Evolutionary conservation across 1,140 invertebrate species (phyloP), one percentile per base, ranked within the genome.

Genomic region (Aphis gossypii): DNA sequence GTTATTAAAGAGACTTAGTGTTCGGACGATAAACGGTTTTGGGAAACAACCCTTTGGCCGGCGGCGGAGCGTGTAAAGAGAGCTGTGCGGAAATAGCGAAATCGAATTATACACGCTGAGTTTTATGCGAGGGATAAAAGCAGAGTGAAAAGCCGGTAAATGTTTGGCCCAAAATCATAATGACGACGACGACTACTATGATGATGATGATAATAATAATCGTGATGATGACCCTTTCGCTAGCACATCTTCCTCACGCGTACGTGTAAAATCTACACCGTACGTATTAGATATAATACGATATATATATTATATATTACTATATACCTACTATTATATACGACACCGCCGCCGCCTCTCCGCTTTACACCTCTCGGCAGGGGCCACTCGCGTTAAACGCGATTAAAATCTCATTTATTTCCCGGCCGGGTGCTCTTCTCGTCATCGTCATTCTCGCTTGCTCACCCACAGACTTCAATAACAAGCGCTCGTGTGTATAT

Each of bases 341-440:
- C 87, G 87, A n/a, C 87, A 11, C 20, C 20, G 48, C 20, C 48
- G n/a, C 30, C 46, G 35, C 86, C 46, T 51, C 9, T 23, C 87
- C 87, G 87, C 87, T 89, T 51, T 89, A 89, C 46, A 89, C 87
- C 48, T 90, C 88, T 90, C 88, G 35, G 76, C 90, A 68, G 91
- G 88, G 88, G 88, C 51, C 76, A 46, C 41, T 92, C 11, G 60
- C 91, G 91, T 54, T 84, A 51, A 92, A 92, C 76, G 76, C 82
- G 76, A 92, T 92, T 92, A 92, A 92, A 92, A 92, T 92, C 91
- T 84, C 91, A 54, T 92, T 92, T 92, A 84, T 92, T 83, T 92
- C 54, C 54, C 44, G 21, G 35, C 48, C 88, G 88, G 46, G 38
- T 90, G 48, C 87, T 48, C 11, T 30, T 21, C 41, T 30, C 44